These are phyloP conservation scores for Vidua macroura DNA, from an alignment of 2,113 vertebrate species.

Conservation along the genomic window DNA sequence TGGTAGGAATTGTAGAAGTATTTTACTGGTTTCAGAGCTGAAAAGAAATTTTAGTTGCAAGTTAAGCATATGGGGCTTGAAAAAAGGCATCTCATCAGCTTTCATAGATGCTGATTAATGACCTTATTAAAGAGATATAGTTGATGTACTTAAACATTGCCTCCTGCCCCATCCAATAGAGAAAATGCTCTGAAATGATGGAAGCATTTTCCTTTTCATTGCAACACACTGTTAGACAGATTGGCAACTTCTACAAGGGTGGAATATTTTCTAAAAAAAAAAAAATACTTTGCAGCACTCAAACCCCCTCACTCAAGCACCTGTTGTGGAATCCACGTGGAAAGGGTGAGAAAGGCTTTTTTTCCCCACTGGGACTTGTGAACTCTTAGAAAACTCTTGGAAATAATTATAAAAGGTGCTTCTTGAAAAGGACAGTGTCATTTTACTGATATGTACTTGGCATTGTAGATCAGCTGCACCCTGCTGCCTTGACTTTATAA, in stretches of 20 bases:
- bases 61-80: not conserved
- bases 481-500: not conserved
- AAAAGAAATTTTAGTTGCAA: not conserved
- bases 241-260: not conserved
- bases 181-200: not conserved
- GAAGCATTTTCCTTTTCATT: not conserved
- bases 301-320: not conserved
- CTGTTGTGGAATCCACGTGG: not conserved
- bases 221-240: not conserved
- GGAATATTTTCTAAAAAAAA: not conserved
- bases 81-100: not conserved
- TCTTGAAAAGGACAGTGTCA: not conserved
- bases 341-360: not conserved
- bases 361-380: not conserved
- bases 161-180: not conserved
- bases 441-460: not conserved
- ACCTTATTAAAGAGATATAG: slow-evolving; percentile 15
- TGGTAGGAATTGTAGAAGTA: not conserved
- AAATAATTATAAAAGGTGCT: not conserved
- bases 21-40: not conserved
- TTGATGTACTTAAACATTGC: not conserved
- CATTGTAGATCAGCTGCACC: not conserved
- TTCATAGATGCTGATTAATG: slow-evolving; percentile 27
- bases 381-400: not conserved
- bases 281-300: not conserved